Base-by-base conservation (phyloP, 2,113 vertebrate species). In the Dromas ardeola region DNA sequence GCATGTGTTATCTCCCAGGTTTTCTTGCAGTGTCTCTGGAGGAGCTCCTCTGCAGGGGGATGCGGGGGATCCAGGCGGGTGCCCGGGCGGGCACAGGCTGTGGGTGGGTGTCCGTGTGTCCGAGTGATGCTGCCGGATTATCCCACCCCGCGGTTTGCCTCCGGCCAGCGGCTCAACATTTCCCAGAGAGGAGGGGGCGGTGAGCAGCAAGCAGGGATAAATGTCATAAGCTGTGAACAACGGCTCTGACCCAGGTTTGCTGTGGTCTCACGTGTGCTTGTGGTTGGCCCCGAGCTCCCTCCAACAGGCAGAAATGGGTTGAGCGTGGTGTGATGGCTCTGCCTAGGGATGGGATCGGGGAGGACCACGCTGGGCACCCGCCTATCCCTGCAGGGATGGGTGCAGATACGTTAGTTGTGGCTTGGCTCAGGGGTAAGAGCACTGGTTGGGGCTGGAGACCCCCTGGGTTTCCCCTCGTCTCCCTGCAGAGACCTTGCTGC, bases 1-100 rank as follows among this genome's bases (percentile, higher is more conserved):
- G 93, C 94, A 73, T 73, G 66, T 69, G 95, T 80, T 97, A 73
- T 95, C 96, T 97, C 72, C 49, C 91, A 96, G 94, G 92, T 81
- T 95, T 89, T 73, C 93, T 80, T 45, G 81, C 92, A 42, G 80
- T 59, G 61, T 38, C 91, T 96, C 77, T 13, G 47, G 76, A 96
- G 91, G 66, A 96, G 89, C 84, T 77, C 5, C 65, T 69, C 52
- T 0, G 0, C 11, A 0, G 4, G 26, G 79, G 69, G 49, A 30
- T 50, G 89, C 1, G 2, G 47, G 69, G 72, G 73, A 76, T 79
- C 22, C 61, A 26, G 77, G 70, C 1, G 1, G 66, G 76, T 71
- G 53, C 45, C 26, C 2, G 13, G 50, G n/a, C 5, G 9, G 52
- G 58, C 8, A 2, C 6, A 9, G n/a, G 40, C 38, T 55, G 58